A percentile compares a stretch with the other conserved stretches of the same genome.
These are phyloP conservation scores for Mesaphorura yosii DNA, from an alignment of 1,140 invertebrate genomes.

Conservation along the genomic window DNA sequence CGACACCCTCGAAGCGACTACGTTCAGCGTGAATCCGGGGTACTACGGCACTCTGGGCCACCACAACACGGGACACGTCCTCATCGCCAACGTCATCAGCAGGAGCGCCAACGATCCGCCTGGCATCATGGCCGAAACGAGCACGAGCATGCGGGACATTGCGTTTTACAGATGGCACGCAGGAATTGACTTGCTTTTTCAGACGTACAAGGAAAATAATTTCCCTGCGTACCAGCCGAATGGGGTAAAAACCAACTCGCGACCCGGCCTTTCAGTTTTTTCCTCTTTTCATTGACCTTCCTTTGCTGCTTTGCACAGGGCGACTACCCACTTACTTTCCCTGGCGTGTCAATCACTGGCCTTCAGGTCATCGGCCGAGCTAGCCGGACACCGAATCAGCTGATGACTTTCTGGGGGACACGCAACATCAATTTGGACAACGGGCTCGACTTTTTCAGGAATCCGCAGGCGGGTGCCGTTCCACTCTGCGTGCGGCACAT, in stretches of 20 bases:
- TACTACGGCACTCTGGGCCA: slow-evolving; percentile 4
- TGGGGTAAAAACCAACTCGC: not conserved
- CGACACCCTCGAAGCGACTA: not conserved
- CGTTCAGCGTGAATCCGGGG: not conserved
- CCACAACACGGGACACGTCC: slow-evolving; percentile 1
- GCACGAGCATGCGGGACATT: slow-evolving; percentile 8
- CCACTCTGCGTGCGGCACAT: slow-evolving; percentile 13
- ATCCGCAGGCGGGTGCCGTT: not conserved
- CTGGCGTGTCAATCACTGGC: not conserved
- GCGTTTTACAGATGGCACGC: slow-evolving; percentile 16
- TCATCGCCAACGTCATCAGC: not conserved
- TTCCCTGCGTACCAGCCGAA: slow-evolving; percentile 8
- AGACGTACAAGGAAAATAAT: not conserved
- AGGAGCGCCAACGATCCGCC: slow-evolving; percentile 4
- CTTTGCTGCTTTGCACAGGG: too few species aligned
- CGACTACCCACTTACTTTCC: not conserved
- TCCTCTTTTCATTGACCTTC: not conserved
- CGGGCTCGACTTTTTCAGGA: slow-evolving; percentile 1
- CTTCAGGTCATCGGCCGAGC: not conserved
- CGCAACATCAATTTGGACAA: not conserved
- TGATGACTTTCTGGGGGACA: slow-evolving; percentile 6
- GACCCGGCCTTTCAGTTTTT: not conserved
- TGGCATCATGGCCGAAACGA: slow-evolving; percentile 7
- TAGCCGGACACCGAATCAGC: not conserved
- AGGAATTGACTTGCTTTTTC: slow-evolving; percentile 2